Percentiles rank a stretch among this genome's conserved stretches.
These are phyloP conservation scores for Piliocolobus tephrosceles DNA, from an alignment of 2,113 vertebrate species.

Conservation along the genomic window DNA sequence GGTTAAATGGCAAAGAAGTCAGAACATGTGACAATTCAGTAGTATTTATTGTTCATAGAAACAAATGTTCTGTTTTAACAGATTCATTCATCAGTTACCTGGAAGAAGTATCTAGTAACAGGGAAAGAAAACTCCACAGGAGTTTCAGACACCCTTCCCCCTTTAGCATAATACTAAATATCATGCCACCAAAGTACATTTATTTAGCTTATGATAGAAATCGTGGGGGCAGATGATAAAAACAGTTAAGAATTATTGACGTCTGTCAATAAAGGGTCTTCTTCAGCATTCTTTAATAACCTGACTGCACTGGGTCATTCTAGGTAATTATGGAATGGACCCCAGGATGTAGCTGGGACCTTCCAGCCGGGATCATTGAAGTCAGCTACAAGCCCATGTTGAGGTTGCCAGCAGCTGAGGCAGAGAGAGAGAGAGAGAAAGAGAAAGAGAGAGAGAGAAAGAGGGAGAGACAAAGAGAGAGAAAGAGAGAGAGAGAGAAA, in stretches of 20 bases:
- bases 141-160: background rate
- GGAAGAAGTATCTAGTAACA: background rate
- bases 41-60: background rate
- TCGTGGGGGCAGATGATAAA: background rate
- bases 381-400: background rate
- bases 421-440: background rate
- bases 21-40: background rate
- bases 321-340: background rate
- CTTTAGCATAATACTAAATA: background rate
- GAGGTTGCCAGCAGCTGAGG: background rate
- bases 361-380: background rate
- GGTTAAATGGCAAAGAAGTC: background rate
- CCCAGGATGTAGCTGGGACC: background rate
- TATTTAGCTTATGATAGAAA: background rate
- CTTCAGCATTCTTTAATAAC: background rate
- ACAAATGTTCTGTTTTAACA: slow-evolving; percentile 19
- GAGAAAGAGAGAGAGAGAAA: background rate
- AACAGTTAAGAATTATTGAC: background rate
- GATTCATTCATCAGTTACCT: background rate
- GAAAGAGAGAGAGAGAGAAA: background rate
- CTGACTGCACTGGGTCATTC: background rate
- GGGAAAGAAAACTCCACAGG: background rate
- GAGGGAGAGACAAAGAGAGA: background rate
- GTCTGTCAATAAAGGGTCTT: background rate
- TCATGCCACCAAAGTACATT: background rate